Base-by-base conservation (phyloP, 2,888 invertebrate species). In the Brachyopa scutellaris region DNA sequence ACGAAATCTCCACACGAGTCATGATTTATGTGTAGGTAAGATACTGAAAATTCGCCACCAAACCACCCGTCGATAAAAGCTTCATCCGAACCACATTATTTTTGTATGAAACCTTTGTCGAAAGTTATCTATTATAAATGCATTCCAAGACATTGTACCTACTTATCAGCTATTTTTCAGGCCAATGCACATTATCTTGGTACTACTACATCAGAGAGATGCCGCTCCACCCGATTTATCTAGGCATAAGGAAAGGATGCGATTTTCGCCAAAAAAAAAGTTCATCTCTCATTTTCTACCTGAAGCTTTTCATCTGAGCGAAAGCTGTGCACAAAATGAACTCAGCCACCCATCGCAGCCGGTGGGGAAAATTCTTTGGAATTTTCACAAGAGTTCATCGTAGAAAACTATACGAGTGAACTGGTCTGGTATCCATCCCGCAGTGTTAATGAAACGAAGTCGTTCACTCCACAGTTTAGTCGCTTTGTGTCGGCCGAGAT, bases 401-500 rank as follows among this genome's bases (percentile, higher is more conserved):
- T n/a, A n/a, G n/a, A n/a, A n/a, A n/a, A n/a, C n/a, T n/a, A n/a
- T n/a, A n/a, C n/a, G n/a, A n/a, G n/a, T n/a, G n/a, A n/a, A n/a
- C n/a, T n/a, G n/a, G n/a, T n/a, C n/a, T n/a, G n/a, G n/a, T n/a
- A n/a, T n/a, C n/a, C n/a, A n/a, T n/a, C n/a, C n/a, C n/a, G n/a
- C n/a, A n/a, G n/a, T n/a, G n/a, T n/a, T n/a, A n/a, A n/a, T n/a
- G n/a, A n/a, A n/a, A n/a, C n/a, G n/a, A 76, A 82, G 15, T 19
- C 61, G 19, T 61, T 62, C 59, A 33, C n/a, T 53, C 29, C n/a
- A 61, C 29, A 42, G n/a, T 73, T 88, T 87, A 90, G 90, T 90
- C 90, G 89, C 90, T 90, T 86, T 85, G 87, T 86, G 90, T 90
- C 89, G 90, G 89, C 90, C 89, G 87, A 87, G 88, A n/a, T n/a